These are phyloP conservation scores for Acleris holmiana DNA, from an alignment of 2,888 invertebrate species.

Conservation along the genomic window DNA sequence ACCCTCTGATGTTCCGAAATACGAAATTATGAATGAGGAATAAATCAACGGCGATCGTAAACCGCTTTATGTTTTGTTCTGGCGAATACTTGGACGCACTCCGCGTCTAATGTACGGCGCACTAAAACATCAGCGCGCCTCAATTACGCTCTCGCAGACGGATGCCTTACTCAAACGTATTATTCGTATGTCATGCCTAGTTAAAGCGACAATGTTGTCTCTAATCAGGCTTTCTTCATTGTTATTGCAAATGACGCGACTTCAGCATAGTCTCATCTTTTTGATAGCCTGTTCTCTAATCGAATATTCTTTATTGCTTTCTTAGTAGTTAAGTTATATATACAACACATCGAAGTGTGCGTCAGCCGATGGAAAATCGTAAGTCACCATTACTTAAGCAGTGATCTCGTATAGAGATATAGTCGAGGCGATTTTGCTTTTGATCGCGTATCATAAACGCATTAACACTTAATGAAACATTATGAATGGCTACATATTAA, in stretches of 20 bases:
- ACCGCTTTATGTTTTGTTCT: constrained; percentile 81
- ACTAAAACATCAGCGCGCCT: constrained; percentile 22
- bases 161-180: constrained; percentile 10
- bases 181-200: constrained; percentile 5
- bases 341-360: background rate
- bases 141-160: constrained; percentile 13
- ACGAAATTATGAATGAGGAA: constrained; percentile 83
- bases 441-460: constrained; percentile 64
- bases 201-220: constrained; percentile 2
- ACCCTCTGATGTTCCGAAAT: constrained; percentile 80
- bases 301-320: constrained; percentile 16
- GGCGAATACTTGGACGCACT: constrained; percentile 48
- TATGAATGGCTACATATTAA: constrained; percentile 77
- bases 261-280: background rate
- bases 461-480: constrained; percentile 81
- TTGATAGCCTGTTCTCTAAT: background rate
- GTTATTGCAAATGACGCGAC: background rate
- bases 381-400: constrained; percentile 37
- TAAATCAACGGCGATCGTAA: constrained; percentile 82
- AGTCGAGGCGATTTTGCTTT: constrained; percentile 39
- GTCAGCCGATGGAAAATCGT: constrained; percentile 29
- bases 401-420: constrained; percentile 37
- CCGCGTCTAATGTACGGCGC: constrained; percentile 26
- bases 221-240: background rate
- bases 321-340: constrained; percentile 12